Conservation (phyloP, 2,113 vertebrate genomes). For the Paramisgurnus dabryanus region DNA sequence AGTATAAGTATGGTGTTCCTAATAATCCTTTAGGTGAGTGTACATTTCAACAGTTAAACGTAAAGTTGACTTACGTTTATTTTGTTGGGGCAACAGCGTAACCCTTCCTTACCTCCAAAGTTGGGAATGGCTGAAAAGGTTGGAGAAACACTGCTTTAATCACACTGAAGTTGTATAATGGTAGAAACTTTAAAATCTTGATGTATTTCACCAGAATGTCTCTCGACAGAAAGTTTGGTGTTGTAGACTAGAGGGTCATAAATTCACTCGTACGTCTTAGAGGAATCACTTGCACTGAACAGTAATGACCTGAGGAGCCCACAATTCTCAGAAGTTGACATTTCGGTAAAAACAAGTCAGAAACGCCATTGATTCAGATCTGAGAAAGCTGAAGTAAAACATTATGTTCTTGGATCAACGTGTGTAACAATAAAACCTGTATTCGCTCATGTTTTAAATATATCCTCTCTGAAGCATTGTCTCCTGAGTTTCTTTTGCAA, state of each 20-base stretch:
- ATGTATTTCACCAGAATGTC: background rate
- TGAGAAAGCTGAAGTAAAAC: conserved; percentile 21
- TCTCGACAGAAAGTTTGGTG: background rate
- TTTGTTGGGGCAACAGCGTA: too few relatives aligned
- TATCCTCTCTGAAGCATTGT: background rate
- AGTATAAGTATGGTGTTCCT: too few relatives aligned
- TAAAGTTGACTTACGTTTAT: too few relatives aligned
- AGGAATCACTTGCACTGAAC: background rate
- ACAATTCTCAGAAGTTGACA: background rate
- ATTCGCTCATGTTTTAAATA: background rate
- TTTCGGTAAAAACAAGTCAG: conserved; percentile 23
- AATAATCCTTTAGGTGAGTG: too few relatives aligned
- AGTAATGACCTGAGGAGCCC: background rate
- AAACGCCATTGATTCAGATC: conserved; percentile 8
- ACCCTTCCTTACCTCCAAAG: too few relatives aligned
- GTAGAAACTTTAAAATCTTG: background rate
- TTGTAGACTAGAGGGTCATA: conserved; percentile 1
- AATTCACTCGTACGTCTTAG: conserved; percentile 36
- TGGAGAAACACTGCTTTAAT: too few relatives aligned
- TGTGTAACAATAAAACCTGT: background rate
- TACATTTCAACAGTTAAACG: too few relatives aligned
- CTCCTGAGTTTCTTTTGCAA: background rate
- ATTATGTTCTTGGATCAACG: conserved; percentile 1
- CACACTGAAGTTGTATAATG: too few relatives aligned
- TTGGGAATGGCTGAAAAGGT: too few relatives aligned